Percentiles rank a stretch among this genome's conserved stretches.
Evolutionary conservation across 1,140 invertebrate genomes (phyloP).

Genomic region (Laodelphax striatellus): DNA sequence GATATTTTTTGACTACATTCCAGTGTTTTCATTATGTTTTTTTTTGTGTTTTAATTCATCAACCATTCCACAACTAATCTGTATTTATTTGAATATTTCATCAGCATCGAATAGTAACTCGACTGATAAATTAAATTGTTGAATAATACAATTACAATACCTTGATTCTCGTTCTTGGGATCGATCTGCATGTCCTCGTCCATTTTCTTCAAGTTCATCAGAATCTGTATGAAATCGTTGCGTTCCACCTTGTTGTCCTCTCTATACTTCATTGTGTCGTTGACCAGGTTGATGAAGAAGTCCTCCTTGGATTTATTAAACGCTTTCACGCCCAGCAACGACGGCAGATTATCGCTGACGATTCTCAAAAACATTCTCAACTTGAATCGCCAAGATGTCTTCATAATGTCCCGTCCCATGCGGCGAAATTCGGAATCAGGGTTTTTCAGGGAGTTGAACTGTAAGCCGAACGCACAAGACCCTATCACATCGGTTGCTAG

Average conservation of each 20-base stretch:
- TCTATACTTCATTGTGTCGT: slow-evolving; percentile 32
- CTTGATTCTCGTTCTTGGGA: no score
- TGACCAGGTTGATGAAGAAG: slow-evolving; percentile 37
- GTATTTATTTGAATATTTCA: no score
- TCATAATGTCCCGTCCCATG: slow-evolving; percentile 32
- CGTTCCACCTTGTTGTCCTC: slow-evolving; percentile 30
- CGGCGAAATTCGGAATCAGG: slow-evolving; percentile 36
- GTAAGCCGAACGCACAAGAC: slow-evolving; percentile 41
- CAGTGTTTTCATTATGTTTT: no score
- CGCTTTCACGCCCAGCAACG: slow-evolving; percentile 11
- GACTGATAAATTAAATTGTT: no score
- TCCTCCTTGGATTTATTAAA: slow-evolving; percentile 22
- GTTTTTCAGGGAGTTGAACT: slow-evolving; percentile 37
- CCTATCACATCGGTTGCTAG: slow-evolving; percentile 45
- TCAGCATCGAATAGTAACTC: no score
- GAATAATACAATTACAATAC: no score
- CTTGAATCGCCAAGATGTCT: slow-evolving; percentile 24
- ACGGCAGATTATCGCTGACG: slow-evolving; percentile 13
- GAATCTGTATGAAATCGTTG: slow-evolving; percentile 31
- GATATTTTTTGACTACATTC: no score
- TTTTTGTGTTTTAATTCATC: no score
- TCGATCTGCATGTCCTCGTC: not conserved
- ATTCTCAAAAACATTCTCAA: slow-evolving; percentile 9
- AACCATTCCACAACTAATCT: no score
- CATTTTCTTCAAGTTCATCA: slow-evolving; percentile 21